Evolutionary conservation across 2,888 invertebrate species (phyloP).

Genomic region (Pyrgus malvae): DNA sequence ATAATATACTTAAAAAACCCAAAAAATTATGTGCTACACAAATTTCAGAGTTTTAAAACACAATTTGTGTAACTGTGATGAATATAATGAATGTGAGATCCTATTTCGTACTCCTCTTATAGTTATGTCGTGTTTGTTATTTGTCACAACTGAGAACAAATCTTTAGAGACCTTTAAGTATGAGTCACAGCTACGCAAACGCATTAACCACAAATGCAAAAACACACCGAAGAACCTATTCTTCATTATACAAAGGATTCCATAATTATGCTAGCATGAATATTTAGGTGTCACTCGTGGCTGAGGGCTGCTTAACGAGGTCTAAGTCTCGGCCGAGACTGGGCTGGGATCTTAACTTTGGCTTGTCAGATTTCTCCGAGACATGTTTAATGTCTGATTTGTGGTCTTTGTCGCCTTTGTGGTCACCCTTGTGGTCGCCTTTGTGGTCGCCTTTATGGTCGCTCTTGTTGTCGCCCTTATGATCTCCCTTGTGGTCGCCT

Average conservation of each 20-base stretch:
- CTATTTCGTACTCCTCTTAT: too few relatives aligned
- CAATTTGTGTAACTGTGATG: background rate
- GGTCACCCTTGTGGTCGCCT: constrained; percentile 28
- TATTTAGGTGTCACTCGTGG: constrained; percentile 75
- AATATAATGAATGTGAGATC: too few relatives aligned
- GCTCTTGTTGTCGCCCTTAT: constrained; percentile 27
- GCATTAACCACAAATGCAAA: background rate
- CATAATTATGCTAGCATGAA: constrained; percentile 37
- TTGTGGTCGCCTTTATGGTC: constrained; percentile 30
- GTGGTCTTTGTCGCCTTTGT: constrained; percentile 32
- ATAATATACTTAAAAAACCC: background rate
- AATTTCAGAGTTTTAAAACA: background rate
- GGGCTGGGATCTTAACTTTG: constrained; percentile 64
- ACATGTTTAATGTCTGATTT: constrained; percentile 53
- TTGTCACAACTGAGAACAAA: too few relatives aligned
- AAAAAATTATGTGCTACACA: background rate
- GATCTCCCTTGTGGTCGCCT: constrained; percentile 21
- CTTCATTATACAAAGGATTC: background rate
- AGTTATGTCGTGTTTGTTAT: too few relatives aligned
- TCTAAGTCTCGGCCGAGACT: constrained; percentile 82
- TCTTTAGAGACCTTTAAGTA: too few relatives aligned
- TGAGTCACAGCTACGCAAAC: background rate
- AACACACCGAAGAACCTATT: background rate
- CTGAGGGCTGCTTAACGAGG: constrained; percentile 77
- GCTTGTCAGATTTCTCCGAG: constrained; percentile 43